Conservation (phyloP, 1,140 invertebrate genomes). For the Cepaea nemoralis region DNA sequence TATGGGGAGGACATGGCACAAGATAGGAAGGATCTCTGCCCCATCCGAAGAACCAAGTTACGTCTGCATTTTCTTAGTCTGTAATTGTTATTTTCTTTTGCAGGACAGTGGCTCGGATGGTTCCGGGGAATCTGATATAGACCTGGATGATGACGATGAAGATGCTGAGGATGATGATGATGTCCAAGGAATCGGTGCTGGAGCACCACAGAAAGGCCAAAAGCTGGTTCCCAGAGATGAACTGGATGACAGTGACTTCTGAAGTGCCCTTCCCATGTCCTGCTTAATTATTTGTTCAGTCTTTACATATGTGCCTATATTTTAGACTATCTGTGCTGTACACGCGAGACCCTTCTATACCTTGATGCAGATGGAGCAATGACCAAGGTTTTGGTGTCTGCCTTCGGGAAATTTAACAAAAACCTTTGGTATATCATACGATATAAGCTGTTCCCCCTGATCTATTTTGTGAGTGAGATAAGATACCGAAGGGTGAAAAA, state of each 20-base stretch:
- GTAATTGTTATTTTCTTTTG: slow-evolving; percentile 29
- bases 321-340: too few relatives aligned
- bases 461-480: too few relatives aligned
- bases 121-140: slow-evolving; percentile 61
- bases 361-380: too few relatives aligned
- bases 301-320: too few relatives aligned
- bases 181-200: slow-evolving; percentile 44
- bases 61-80: neutral
- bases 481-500: too few relatives aligned
- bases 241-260: slow-evolving; percentile 67
- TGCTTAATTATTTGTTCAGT: neutral
- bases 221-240: slow-evolving; percentile 50
- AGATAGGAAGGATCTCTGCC: neutral
- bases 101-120: slow-evolving; percentile 55
- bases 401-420: too few relatives aligned
- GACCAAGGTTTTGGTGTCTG: too few relatives aligned
- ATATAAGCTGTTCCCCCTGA: too few relatives aligned
- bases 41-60: neutral
- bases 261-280: neutral
- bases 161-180: slow-evolving; percentile 61
- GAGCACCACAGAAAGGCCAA: slow-evolving; percentile 43
- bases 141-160: slow-evolving; percentile 66
- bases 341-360: too few relatives aligned
- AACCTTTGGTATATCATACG: too few relatives aligned
- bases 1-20: neutral